A percentile compares a stretch with the other conserved stretches of the same genome.
phyloP scores from a whole-genome alignment of 1,140 invertebrate genomes.

The Trachymyrmex septentrionalis region DNA sequence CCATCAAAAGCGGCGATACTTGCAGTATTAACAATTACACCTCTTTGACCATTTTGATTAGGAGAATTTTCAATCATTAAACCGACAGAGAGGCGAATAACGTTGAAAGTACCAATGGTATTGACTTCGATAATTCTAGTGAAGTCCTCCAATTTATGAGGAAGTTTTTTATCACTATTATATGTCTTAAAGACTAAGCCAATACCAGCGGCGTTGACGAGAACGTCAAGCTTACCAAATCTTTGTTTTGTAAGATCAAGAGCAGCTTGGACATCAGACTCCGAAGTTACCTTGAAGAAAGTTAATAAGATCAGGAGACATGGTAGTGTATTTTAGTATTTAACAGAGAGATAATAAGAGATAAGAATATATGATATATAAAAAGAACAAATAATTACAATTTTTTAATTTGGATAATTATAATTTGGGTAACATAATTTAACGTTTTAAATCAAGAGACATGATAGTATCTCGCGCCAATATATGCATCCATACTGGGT shows the following conservation, averaged over 20 bases:
- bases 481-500: too few relatives aligned
- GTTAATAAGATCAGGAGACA: background rate
- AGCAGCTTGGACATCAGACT: slow-evolving; percentile 93
- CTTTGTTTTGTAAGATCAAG: slow-evolving; percentile 91
- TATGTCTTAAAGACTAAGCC: slow-evolving; percentile 95
- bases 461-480: too few relatives aligned
- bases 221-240: slow-evolving; percentile 94
- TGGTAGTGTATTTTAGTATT: background rate
- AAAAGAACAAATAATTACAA: background rate
- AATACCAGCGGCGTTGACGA: slow-evolving; percentile 98
- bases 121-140: slow-evolving; percentile 92
- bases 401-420: too few relatives aligned
- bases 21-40: slow-evolving; percentile 98
- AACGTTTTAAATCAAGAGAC: too few relatives aligned
- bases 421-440: too few relatives aligned
- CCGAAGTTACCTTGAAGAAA: slow-evolving; percentile 91
- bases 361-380: background rate
- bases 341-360: background rate
- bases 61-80: slow-evolving; percentile 95
- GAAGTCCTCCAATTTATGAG: slow-evolving; percentile 91
- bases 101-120: slow-evolving; percentile 97
- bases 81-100: slow-evolving; percentile 93
- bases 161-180: slow-evolving; percentile 94
- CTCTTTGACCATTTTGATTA: slow-evolving; percentile 93
- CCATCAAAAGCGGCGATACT: slow-evolving; percentile 98